Percentiles rank a stretch among this genome's conserved stretches.
phyloP scores from a whole-genome alignment of 2,797 vertebrate species.

The Melanitta fusca region DNA sequence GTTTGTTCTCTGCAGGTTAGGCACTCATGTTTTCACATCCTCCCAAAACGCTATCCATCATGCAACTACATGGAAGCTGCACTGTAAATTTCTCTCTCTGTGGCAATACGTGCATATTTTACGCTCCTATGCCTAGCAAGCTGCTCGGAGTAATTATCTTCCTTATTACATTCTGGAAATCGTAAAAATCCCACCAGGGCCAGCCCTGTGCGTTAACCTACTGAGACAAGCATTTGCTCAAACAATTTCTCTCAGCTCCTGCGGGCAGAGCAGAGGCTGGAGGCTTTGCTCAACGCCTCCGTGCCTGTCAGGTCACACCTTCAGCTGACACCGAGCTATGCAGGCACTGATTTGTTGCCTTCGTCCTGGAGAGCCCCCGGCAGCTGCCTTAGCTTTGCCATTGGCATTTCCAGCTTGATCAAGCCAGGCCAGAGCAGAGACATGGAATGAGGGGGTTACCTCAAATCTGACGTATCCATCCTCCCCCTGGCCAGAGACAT shows the following conservation, averaged over 20 bases:
- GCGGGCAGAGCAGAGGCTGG: neutral
- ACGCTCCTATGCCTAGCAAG: neutral
- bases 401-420: too few relatives aligned
- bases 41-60: neutral
- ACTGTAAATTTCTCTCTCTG: neutral
- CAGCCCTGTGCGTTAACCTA: neutral
- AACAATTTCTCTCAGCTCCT: neutral
- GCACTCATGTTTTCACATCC: neutral
- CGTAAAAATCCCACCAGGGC: neutral
- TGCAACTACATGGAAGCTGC: neutral
- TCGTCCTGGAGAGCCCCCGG: too few relatives aligned
- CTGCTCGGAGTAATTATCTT: neutral
- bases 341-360: fast-evolving
- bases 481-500: neutral
- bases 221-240: neutral
- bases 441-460: neutral
- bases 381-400: too few relatives aligned
- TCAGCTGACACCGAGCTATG: neutral
- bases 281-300: neutral
- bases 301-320: neutral
- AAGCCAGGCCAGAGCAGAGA: neutral
- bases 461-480: neutral
- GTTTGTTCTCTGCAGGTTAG: neutral
- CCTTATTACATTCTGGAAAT: neutral
- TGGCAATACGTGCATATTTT: neutral